phyloP scores from a whole-genome alignment of 2,113 vertebrate genomes.

The Platanista minor region DNA sequence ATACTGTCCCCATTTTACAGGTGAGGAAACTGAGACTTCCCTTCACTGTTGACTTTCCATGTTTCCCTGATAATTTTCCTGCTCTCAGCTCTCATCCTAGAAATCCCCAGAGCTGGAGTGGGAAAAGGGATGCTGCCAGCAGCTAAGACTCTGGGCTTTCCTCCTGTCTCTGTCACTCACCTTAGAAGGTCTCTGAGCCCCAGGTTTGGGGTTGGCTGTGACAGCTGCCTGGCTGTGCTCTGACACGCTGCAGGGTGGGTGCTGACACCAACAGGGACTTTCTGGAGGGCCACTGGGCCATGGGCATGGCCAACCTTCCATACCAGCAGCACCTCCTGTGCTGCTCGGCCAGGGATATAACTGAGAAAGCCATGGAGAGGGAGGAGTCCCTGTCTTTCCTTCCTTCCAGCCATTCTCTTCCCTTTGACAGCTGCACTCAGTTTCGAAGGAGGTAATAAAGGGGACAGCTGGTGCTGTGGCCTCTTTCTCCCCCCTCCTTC shows the following conservation, averaged over 20 bases:
- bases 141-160: not conserved
- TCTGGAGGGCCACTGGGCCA: not conserved
- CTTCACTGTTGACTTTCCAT: no score
- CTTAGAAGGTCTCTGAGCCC: not conserved
- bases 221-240: not conserved
- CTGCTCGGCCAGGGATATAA: not conserved
- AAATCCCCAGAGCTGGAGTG: no score
- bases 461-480: not conserved
- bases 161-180: not conserved
- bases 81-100: not conserved
- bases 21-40: not conserved
- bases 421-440: not conserved
- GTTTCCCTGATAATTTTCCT: not conserved
- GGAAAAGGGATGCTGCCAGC: not conserved
- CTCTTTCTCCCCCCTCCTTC: not conserved
- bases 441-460: not conserved
- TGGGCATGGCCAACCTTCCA: not conserved
- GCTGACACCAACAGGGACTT: not conserved
- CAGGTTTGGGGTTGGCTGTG: not conserved
- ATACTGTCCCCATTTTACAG: not conserved
- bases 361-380: rapidly evolving
- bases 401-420: no score
- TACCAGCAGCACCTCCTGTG: not conserved
- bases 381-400: not conserved
- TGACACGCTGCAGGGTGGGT: not conserved